phyloP scores from a whole-genome alignment of 2,113 vertebrate genomes.

The Lamprologus ornatipinnis region DNA sequence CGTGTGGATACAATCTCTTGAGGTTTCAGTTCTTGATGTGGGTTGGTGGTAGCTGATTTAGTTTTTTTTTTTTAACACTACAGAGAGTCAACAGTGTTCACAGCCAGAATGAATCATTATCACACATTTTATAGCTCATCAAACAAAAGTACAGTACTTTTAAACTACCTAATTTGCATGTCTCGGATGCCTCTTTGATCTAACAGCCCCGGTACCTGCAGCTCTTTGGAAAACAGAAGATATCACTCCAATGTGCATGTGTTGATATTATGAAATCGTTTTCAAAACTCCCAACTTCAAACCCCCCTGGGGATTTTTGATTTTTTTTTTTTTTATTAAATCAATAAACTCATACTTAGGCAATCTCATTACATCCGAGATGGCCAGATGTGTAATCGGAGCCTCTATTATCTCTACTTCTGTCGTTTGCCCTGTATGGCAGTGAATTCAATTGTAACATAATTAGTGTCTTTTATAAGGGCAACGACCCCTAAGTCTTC shows the following conservation, averaged over 20 bases:
- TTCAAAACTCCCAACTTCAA: slow-evolving; percentile 11
- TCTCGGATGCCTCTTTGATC: neutral
- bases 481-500: slow-evolving; percentile 25
- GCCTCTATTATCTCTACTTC: slow-evolving; percentile 40
- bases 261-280: neutral
- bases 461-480: slow-evolving; percentile 45
- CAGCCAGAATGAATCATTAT: neutral
- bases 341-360: slow-evolving; percentile 50
- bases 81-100: neutral
- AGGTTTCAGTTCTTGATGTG: neutral
- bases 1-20: neutral
- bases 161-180: neutral
- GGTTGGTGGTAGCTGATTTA: neutral
- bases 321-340: slow-evolving; percentile 29
- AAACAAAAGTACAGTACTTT: neutral
- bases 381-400: slow-evolving; percentile 51
- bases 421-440: slow-evolving; percentile 39
- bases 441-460: slow-evolving; percentile 53
- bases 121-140: neutral
- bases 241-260: neutral
- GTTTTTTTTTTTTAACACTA: neutral
- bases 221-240: neutral
- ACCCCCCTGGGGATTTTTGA: slow-evolving; percentile 32
- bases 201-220: neutral
- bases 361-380: slow-evolving; percentile 47